Conservation (phyloP, 2,888 invertebrate species). For the Amiota minor region DNA sequence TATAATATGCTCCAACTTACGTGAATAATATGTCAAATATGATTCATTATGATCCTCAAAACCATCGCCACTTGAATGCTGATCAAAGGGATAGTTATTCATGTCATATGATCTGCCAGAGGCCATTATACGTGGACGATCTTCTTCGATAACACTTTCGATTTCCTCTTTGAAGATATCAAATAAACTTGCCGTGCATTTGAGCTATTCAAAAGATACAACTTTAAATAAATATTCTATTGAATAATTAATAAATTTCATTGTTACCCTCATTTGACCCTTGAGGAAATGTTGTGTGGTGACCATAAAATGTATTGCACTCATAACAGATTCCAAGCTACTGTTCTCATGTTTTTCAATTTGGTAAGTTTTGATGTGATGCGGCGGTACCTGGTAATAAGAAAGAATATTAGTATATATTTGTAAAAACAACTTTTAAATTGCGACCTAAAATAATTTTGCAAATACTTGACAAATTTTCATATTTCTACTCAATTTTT, state of each 20-base stretch:
- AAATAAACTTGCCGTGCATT: slow-evolving; percentile 72
- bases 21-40: slow-evolving; percentile 70
- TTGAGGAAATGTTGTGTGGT: slow-evolving; percentile 72
- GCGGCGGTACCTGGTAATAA: slow-evolving; percentile 66
- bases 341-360: slow-evolving; percentile 69
- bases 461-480: background rate
- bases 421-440: background rate
- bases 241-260: slow-evolving; percentile 1
- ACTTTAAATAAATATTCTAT: slow-evolving; percentile 1
- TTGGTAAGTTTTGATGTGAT: slow-evolving; percentile 72
- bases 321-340: slow-evolving; percentile 70
- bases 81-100: slow-evolving; percentile 70
- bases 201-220: slow-evolving; percentile 60
- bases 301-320: slow-evolving; percentile 71
- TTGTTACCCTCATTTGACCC: slow-evolving; percentile 70
- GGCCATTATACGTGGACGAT: slow-evolving; percentile 72
- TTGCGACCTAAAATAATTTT: background rate
- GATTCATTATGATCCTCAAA: slow-evolving; percentile 73
- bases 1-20: slow-evolving; percentile 53
- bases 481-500: no score
- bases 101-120: slow-evolving; percentile 73
- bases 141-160: slow-evolving; percentile 72
- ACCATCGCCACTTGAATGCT: slow-evolving; percentile 64
- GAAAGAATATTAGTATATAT: slow-evolving; percentile 32
- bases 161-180: slow-evolving; percentile 73